Conservation (phyloP, 2,113 vertebrate species). For the Macrotis lagotis region DNA sequence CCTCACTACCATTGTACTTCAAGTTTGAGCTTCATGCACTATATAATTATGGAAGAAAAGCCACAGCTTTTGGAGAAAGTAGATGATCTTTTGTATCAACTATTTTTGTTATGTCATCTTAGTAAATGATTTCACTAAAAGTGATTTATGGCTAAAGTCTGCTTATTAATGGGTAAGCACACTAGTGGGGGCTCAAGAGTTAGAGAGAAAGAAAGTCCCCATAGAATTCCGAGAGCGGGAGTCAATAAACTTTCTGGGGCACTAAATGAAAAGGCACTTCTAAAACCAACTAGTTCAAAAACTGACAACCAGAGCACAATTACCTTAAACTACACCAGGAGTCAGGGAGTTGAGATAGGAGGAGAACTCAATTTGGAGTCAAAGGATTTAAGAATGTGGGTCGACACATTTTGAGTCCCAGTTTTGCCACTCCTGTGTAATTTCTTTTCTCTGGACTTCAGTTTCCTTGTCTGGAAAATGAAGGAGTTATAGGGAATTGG, state of each 20-base stretch:
- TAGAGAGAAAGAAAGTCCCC: neutral
- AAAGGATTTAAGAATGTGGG: neutral
- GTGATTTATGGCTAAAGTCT: neutral
- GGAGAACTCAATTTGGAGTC: too few species aligned
- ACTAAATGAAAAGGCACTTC: neutral
- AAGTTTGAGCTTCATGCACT: too few species aligned
- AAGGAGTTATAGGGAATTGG: too few species aligned
- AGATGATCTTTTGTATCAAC: neutral
- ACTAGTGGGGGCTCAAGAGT: neutral
- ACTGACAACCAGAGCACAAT: neutral
- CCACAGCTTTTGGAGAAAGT: neutral
- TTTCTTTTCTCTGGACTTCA: neutral
- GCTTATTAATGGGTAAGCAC: neutral
- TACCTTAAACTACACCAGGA: neutral
- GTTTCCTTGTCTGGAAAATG: neutral
- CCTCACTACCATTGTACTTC: too few species aligned
- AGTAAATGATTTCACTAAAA: neutral
- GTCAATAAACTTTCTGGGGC: neutral
- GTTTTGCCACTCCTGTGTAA: neutral
- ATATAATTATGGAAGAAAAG: too few species aligned
- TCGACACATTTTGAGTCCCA: neutral
- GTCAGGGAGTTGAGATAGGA: neutral
- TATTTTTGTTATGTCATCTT: neutral
- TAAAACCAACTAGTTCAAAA: neutral
- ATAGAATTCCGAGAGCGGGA: neutral